phyloP scores from a whole-genome alignment of 2,888 invertebrate species.

The Lucinisca nassula region DNA sequence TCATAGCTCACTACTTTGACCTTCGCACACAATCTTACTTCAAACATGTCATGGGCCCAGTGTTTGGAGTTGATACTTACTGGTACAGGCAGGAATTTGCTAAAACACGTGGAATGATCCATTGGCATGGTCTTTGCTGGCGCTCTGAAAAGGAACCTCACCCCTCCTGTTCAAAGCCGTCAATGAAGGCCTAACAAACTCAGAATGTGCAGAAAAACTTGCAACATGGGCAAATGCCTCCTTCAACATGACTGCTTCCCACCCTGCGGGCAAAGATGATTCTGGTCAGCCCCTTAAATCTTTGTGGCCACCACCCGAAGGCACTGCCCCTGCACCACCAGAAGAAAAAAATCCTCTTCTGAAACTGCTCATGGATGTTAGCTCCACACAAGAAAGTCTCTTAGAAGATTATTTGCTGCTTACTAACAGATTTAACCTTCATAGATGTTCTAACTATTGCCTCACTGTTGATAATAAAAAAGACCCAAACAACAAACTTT shows the following conservation, averaged over 20 bases:
- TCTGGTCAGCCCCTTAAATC: constrained; percentile 61
- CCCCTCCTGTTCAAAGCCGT: constrained; percentile 20
- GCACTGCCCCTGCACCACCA: constrained; percentile 31
- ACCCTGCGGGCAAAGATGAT: constrained; percentile 41
- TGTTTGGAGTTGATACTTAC: constrained; percentile 69
- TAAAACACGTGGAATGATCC: constrained; percentile 71
- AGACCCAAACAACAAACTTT: constrained; percentile 29
- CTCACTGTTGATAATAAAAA: neutral
- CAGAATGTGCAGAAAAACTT: constrained; percentile 36
- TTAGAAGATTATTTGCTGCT: constrained; percentile 64
- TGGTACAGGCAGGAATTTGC: constrained; percentile 77
- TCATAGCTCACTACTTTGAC: constrained; percentile 67
- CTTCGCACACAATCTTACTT: constrained; percentile 68
- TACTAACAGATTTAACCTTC: constrained; percentile 57
- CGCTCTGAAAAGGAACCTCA: constrained; percentile 55
- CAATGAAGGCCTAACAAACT: constrained; percentile 25
- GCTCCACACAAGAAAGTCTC: constrained; percentile 56
- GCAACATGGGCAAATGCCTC: constrained; percentile 46
- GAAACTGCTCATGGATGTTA: constrained; percentile 73
- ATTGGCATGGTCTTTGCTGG: constrained; percentile 75
- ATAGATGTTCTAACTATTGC: constrained; percentile 30
- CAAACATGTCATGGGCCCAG: constrained; percentile 66
- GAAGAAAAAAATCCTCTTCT: constrained; percentile 65
- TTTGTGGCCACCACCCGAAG: constrained; percentile 52
- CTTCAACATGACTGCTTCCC: constrained; percentile 61